Base-by-base conservation (phyloP, 2,113 vertebrate species). In the Tragelaphus strepsiceros region DNA sequence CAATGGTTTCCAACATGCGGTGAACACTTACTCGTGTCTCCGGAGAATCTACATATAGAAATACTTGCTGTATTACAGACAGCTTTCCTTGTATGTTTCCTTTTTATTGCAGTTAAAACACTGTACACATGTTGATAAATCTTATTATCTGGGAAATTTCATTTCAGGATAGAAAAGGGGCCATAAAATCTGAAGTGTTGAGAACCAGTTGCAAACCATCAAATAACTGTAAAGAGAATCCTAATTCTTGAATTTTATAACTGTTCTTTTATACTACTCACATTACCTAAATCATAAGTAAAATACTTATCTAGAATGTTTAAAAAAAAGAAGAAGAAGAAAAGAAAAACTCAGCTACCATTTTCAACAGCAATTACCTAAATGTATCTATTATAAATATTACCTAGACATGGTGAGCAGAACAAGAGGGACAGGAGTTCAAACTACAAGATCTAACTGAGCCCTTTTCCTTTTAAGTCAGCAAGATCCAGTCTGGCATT, bases 131-230 rank as follows among this genome's bases (percentile, higher is more conserved):
- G 10, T 19, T 61, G 61, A 32, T 46, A 87, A 19, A 26, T 43
- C 74, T 89, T 74, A 90, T 58, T 85, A 80, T 46, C 39, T 84
- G 61, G 54, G 56, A 96, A 35, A 93, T 74, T 97, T 96, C 58
- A 92, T 43, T 93, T 93, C 32, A 56, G 30, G 71, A 96, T 21
- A 88, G 39, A 90, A 94, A 39, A 90, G 26, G 6, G 22, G 22
- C 9, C 28, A 67, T 6, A 74, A 22, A 51, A 21, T 71, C 43
- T 35, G 32, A 91, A 71, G 7, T 24, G 28, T 13, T 67, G 49
- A 97, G 56, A 87, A 95, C 19, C n/a, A 91, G 59, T 46, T 64
- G 92, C 56, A 95, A 92, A 87, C 56, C 64, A 85, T 87, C 35
- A 49, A 90, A 88, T 32, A 83, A 83, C 24, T 82, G 15, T 43